Base-by-base conservation (phyloP, 2,113 vertebrate genomes). In the Erinaceus europaeus region DNA sequence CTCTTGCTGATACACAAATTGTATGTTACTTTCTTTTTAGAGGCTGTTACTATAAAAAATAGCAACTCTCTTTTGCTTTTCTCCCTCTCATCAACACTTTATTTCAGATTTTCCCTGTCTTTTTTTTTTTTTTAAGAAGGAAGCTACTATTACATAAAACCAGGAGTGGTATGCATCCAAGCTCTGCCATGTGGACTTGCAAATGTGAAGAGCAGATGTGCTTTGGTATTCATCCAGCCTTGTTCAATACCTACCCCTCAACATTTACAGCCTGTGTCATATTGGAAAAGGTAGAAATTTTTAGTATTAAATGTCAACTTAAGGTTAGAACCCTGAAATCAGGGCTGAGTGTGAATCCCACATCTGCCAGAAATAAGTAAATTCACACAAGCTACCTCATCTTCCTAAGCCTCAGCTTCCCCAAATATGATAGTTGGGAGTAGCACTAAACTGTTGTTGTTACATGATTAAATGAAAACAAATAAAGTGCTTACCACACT, bases 1-100 rank as follows among this genome's bases (percentile, higher is more conserved):
- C 88, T 88, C 86, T 93, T 5, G 38, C 88, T 84, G 93, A 52
- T 81, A 67, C 0, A 91, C 90, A 95, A 88, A 91, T 88, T 90
- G 46, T 55, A 81, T 25, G 78, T 44, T 82, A 61, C 85, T 88
- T 89, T 84, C 84, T 90, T 78, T 71, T 62, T 84, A 88, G 75
- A 91, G 34, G 38, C 75, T 71, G 36, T 53, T 59, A 53, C 69
- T 87, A 59, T 92, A 83, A 92, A 88, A 94, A 91, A 93, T 72
- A 90, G 64, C 48, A 84, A 69, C 52, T 72, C 7, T 76, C 48
- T 67, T 40, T 67, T 36, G 25, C n/a, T 52, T 25, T n/a, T 40
- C 44, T 83, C 42, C 27, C 38, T 81, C 78, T 82, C 40, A 61
- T 86, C 68, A 67, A 55, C 80, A 90, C 90, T 80, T 94, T 77